phyloP scores from a whole-genome alignment of 2,888 invertebrate species.

The Zhuqinia jingwanae region DNA sequence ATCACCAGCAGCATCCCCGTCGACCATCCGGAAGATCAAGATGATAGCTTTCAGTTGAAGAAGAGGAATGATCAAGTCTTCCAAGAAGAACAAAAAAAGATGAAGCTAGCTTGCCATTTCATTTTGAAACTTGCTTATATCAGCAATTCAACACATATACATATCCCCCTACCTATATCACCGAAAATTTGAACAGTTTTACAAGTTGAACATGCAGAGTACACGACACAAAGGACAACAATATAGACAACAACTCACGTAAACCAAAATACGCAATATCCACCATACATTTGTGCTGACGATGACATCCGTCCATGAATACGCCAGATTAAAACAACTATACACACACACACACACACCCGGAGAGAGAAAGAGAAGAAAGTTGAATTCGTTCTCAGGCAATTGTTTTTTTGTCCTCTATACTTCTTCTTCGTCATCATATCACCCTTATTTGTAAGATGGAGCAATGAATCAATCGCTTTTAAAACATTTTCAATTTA shows the following conservation, averaged over 20 bases:
- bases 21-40: conserved; percentile 15
- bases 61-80: conserved; percentile 44
- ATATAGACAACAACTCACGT: neutral
- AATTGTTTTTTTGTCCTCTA: conserved; percentile 13
- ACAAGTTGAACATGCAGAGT: neutral
- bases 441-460: conserved; percentile 38
- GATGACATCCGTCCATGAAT: conserved; percentile 17
- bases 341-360: too few species aligned
- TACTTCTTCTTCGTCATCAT: neutral
- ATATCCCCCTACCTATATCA: too few species aligned
- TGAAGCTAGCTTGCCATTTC: conserved; percentile 47
- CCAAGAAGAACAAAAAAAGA: conserved; percentile 27
- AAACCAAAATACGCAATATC: neutral
- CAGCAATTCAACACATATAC: conserved; percentile 43
- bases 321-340: neutral
- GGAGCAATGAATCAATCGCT: conserved; percentile 66
- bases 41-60: conserved; percentile 23
- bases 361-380: neutral
- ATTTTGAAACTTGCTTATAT: conserved; percentile 58
- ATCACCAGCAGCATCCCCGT: neutral
- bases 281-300: conserved; percentile 35
- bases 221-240: neutral
- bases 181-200: too few species aligned
- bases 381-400: conserved; percentile 29
- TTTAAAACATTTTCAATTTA: conserved; percentile 66